Evolutionary conservation across 2,797 vertebrate species (phyloP), one percentile per base, ranked within the genome.

Genomic region (Falco novaeseelandiae): DNA sequence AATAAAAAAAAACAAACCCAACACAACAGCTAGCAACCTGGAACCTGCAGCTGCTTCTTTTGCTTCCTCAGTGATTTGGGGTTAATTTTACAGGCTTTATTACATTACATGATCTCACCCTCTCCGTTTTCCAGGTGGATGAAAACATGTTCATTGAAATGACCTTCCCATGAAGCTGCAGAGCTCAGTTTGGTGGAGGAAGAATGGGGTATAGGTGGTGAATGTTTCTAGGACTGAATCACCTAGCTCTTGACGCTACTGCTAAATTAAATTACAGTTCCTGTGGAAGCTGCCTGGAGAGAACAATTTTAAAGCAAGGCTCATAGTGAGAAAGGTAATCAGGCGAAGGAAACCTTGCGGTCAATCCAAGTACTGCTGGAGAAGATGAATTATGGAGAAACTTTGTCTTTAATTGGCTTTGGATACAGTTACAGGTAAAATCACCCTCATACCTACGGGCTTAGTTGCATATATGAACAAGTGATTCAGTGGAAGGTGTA

Each of bases 31-130:
- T 61, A 83, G 6, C 82, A 95, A 96, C 94, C 93, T 97, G 94
- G 82, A 97, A 96, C 32, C 15, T 92, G 76, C 95, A 97, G 96
- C 96, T 97, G 96, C 94, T 96, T 87, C 93, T 94, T 96, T 89
- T 86, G 83, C 79, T 96, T 97, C 80, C 92, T 91, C 94, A 57
- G 40, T 74, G 51, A 95, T 89, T 92, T 87, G 77, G n/a, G 92
- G 92, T 91, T 96, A 91, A 96, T 96, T 97, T 97, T 94, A 91
- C 93, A 96, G 87, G 91, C 80, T 87, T 97, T 96, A 94, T 97
- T 87, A 55, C 74, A 83, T 72, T 51, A 89, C 90, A 83, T 94
- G 78, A 96, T 74, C 93, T 36, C 83, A 97, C 51, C 30, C 91
- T 96, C 88, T 90, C n/a, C 19, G 7, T 87, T 84, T 79, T 95